Conservation (phyloP, 2,888 invertebrate species). For the Eremobia ochroleuca region DNA sequence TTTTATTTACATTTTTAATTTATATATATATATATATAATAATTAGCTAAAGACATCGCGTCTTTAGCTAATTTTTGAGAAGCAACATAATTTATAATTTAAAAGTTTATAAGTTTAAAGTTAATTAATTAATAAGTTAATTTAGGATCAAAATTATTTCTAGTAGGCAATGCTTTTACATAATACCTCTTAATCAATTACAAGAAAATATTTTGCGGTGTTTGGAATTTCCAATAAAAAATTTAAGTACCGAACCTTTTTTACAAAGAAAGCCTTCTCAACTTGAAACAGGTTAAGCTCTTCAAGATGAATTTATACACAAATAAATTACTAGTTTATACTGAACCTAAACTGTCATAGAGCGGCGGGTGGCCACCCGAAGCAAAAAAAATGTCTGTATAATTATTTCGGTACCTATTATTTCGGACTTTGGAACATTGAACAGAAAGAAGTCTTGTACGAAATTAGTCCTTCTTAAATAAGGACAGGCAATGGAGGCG, state of each 20-base stretch:
- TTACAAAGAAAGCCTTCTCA: slow-evolving; percentile 6
- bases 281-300: slow-evolving; percentile 39
- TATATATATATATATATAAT: too few relatives aligned
- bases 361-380: slow-evolving; percentile 74
- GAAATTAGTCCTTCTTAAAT: not conserved
- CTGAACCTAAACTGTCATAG: slow-evolving; percentile 54
- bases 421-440: slow-evolving; percentile 59
- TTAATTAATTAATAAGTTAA: not conserved
- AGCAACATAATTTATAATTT: not conserved
- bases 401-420: slow-evolving; percentile 72
- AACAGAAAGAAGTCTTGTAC: not conserved
- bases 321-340: slow-evolving; percentile 60
- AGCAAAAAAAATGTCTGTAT: slow-evolving; percentile 71
- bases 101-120: too few relatives aligned
- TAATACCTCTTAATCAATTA: not conserved
- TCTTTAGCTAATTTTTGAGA: not conserved
- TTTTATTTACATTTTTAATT: too few relatives aligned
- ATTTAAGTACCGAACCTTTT: not conserved
- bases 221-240: slow-evolving; percentile 2
- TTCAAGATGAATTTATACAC: slow-evolving; percentile 33
- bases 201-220: not conserved
- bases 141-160: not conserved
- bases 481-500: not conserved
- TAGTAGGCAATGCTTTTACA: too few relatives aligned
- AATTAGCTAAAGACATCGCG: too few relatives aligned